Evolutionary conservation across 2,797 vertebrate species (phyloP).

Genomic region (Neopelma chrysocephalum): DNA sequence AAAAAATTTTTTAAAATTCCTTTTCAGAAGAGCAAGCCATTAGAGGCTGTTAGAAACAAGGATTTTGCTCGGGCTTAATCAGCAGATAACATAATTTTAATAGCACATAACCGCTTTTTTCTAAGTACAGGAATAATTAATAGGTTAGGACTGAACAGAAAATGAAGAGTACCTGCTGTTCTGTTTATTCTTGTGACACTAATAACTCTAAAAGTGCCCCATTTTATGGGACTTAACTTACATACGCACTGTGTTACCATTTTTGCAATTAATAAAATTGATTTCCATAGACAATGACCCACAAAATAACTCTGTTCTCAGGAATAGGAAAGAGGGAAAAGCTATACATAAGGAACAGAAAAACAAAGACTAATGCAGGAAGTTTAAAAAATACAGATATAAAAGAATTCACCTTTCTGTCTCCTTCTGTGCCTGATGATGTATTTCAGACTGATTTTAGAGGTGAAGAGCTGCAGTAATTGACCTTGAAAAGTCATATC

Average conservation of each 20-base stretch:
- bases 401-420: background rate
- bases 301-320: background rate
- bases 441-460: background rate
- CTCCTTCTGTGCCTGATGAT: background rate
- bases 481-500: background rate
- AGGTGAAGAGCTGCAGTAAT: background rate
- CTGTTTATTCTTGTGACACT: background rate
- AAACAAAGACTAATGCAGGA: background rate
- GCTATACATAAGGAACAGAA: background rate
- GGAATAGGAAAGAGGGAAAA: background rate
- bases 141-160: background rate
- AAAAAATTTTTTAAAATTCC: background rate
- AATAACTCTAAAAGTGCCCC: background rate
- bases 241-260: background rate
- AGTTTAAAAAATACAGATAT: background rate
- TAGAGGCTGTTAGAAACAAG: background rate
- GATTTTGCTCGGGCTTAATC: background rate
- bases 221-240: background rate
- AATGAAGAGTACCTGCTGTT: background rate
- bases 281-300: background rate
- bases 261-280: background rate
- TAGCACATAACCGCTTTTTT: background rate
- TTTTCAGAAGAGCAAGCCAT: background rate
- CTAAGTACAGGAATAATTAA: background rate
- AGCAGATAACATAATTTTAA: background rate